Evolutionary conservation across 2,888 invertebrate species (phyloP), one percentile per base, ranked within the genome.

Genomic region (Melinaea menophilus): DNA sequence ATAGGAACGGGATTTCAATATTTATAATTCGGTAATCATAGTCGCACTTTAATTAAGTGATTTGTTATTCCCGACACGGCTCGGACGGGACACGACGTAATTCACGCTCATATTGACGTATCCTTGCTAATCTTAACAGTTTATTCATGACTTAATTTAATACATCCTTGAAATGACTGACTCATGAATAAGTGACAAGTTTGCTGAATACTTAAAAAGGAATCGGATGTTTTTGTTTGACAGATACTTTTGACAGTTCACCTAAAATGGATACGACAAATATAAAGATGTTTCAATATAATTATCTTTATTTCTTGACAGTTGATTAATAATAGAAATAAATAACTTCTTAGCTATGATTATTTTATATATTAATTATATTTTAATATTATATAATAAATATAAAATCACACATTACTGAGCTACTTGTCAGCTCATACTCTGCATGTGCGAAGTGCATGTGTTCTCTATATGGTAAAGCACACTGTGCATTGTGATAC

Each of bases 101-200:
- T 71, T 71, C 70, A 72, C 69, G 66, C 68, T 69, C 63, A 63
- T 72, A 71, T 69, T 79, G 79, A 79, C 81, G 75, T 78, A 79
- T 81, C 79, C 79, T 79, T 69, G 77, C 78, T 78, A 76, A 80
- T 80, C 78, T 75, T 76, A 73, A 74, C 71, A 68, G 68, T 69
- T 66, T 68, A 63, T 67, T 69, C 65, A 65, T 69, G 71, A 65
- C 65, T 66, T 70, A 71, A 72, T 71, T 72, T 78, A 79, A 72
- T 76, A 73, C 77, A 79, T 82, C 81, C 82, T 79, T 72, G 63
- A 62, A 65, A 45, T 48, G 59, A 60, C 57, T 59, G 61, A 66
- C 62, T 66, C 65, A 67, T 22, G 13, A 48, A 54, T 55, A 56
- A 61, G 45, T 12, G 59, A 13, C 70, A 71, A 71, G 72, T 65